Evolutionary conservation across 2,888 invertebrate species (phyloP), one percentile per base, ranked within the genome.

Genomic region (Troides oblongomaculatus): DNA sequence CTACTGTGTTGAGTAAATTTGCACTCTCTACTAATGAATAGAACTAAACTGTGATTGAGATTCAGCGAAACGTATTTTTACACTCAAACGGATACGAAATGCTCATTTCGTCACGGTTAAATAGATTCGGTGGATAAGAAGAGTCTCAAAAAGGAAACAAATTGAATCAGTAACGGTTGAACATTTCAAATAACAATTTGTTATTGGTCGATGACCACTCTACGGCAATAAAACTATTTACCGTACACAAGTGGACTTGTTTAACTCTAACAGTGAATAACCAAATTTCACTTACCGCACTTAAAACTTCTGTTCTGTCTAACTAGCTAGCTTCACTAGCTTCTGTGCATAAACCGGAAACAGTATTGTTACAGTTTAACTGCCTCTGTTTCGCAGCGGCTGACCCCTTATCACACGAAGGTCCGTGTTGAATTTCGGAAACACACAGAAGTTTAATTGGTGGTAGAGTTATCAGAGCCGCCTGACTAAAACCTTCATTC

Each of bases 41-140:
- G 30, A 60, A 6, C 60, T 60, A 60, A 60, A 60, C 60, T 36
- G 14, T 17, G 25, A 30, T 60, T 36, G 64, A 58, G 58, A 64
- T n/a, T 36, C 64, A 43, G 2, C 57, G 39, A 64, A 58, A 64
- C 57, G 64, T 64, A 58, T 58, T 64, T 56, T 64, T 57, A 64
- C 64, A 36, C 53, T 39, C 56, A 36, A 64, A 64, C 56, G 57
- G 56, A 64, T 64, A 4, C 30, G 17, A 36, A 60, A 30, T 17
- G 60, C 60, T 60, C 60, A 60, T 36, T 60, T 23, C 36, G 4
- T 60, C 36, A 60, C 25, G 17, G 30, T 60, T 60, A 18, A 30
- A 60, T 1, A 14, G 36, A 60, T 17, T 3, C 17, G 36, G 36
- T 36, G 18, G 60, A 60, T 36, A 25, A 36, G 18, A 60, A 60